Conservation (phyloP, 2,888 invertebrate species). For the Drosophila subquinaria region DNA sequence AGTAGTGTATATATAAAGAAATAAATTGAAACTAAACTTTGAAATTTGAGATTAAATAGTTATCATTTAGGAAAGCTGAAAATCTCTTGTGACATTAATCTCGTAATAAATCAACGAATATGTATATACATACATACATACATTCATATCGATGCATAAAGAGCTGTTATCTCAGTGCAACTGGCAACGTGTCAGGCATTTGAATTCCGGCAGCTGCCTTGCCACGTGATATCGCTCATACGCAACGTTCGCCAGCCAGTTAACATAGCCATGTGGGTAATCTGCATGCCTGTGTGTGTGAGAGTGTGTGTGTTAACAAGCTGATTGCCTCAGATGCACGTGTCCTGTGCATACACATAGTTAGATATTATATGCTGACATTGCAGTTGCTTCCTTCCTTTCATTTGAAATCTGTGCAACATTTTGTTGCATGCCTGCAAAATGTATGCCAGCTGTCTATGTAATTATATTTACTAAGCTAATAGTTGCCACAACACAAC, state of each 20-base stretch:
- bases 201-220: constrained; percentile 27
- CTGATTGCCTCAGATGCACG: constrained; percentile 47
- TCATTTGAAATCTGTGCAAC: constrained; percentile 13
- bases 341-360: constrained; percentile 29
- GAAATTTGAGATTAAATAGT: too few relatives aligned
- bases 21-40: too few relatives aligned
- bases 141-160: not conserved
- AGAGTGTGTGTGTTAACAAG: constrained; percentile 35
- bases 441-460: constrained; percentile 67
- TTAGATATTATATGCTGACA: constrained; percentile 31
- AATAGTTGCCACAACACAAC: constrained; percentile 44
- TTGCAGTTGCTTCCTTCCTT: constrained; percentile 4
- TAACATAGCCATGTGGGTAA: constrained; percentile 63
- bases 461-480: constrained; percentile 77
- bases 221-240: constrained; percentile 59
- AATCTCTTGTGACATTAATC: too few relatives aligned
- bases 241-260: constrained; percentile 52
- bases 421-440: constrained; percentile 19
- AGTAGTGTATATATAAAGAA: too few relatives aligned
- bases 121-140: not conserved
- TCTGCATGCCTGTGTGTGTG: constrained; percentile 25
- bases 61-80: too few relatives aligned
- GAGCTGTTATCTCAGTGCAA: not conserved
- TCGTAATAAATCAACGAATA: too few relatives aligned
- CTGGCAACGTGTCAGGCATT: constrained; percentile 19